Base-by-base conservation (phyloP, 2,888 invertebrate genomes). In the Pterostichus madidus region DNA sequence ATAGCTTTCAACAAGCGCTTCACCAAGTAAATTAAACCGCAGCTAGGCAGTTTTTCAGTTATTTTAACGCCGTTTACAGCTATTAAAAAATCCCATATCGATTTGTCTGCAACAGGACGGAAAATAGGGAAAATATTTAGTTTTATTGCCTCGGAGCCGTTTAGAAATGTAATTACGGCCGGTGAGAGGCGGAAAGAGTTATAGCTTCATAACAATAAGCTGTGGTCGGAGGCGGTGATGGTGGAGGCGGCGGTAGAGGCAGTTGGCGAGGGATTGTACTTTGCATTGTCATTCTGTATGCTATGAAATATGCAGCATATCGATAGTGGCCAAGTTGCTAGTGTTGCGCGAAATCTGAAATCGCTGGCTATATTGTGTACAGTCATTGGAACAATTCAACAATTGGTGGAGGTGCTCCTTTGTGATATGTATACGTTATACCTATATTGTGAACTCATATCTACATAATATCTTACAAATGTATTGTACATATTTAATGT, bases 141-240 rank as follows among this genome's bases (percentile, higher is more conserved):
- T 77, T 77, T 53, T 53, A 49, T 75, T 75, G 52, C 52, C 24
- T 10, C 0, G 17, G n/a, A 44, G 7, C 13, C 49, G 75, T 75
- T 75, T 49, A 73, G 17, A 52, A 75, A 75, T 75, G 75, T 75
- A 75, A 75, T 75, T 75, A 75, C 75, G 31, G 52, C 10, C 13
- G 49, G 52, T 75, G 73, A 73, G 13, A 73, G n/a, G 31, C 61
- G 17, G 31, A 46, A 49, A 75, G 75, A 75, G 32, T 75, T 75
- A 75, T 75, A 24, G 75, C 75, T 75, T 52, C 46, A 75, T 75
- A 75, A 75, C 75, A 75, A 52, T 75, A 75, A 75, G 75, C 52
- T 52, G 24, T 11, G 68, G 8, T 44, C 7, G 24, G 10, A 35
- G 39, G 32, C 39, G 5, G 13, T 5, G 7, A 44, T 44, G 11